These are phyloP conservation scores for Rhingia campestris DNA, from an alignment of 2,888 invertebrate species.

Conservation along the genomic window DNA sequence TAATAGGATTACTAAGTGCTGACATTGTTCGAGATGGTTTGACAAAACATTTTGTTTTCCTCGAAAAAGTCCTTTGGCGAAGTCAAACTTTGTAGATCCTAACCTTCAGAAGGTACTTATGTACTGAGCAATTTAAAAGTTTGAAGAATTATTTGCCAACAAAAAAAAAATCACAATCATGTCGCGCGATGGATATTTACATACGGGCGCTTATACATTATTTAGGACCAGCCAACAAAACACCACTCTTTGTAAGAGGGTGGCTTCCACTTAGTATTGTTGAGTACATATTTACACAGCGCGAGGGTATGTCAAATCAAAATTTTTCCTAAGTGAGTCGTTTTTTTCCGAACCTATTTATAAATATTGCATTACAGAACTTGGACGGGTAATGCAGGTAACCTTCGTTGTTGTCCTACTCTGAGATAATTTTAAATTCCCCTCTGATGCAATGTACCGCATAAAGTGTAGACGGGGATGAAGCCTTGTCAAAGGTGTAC, in stretches of 20 bases:
- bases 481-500: slow-evolving; percentile 3
- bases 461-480: background rate
- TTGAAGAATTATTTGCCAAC: background rate
- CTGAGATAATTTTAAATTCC: slow-evolving; percentile 42
- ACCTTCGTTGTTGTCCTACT: slow-evolving; percentile 9
- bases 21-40: slow-evolving; percentile 34
- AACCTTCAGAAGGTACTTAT: background rate
- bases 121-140: too few species aligned
- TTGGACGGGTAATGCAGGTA: slow-evolving; percentile 43
- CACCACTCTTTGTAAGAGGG: background rate
- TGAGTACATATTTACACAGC: background rate
- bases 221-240: slow-evolving; percentile 1
- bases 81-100: slow-evolving; percentile 16
- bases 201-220: slow-evolving; percentile 21
- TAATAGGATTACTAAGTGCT: slow-evolving; percentile 53
- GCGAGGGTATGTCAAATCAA: slow-evolving; percentile 38
- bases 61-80: too few species aligned
- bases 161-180: slow-evolving; percentile 19
- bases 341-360: slow-evolving; percentile 48
- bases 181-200: slow-evolving; percentile 22
- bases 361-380: slow-evolving; percentile 60
- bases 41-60: background rate
- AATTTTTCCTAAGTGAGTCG: slow-evolving; percentile 18
- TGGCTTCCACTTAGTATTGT: background rate
- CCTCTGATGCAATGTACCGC: background rate